phyloP scores from a whole-genome alignment of 2,888 invertebrate species.

The Drosophila suboccidentalis region DNA sequence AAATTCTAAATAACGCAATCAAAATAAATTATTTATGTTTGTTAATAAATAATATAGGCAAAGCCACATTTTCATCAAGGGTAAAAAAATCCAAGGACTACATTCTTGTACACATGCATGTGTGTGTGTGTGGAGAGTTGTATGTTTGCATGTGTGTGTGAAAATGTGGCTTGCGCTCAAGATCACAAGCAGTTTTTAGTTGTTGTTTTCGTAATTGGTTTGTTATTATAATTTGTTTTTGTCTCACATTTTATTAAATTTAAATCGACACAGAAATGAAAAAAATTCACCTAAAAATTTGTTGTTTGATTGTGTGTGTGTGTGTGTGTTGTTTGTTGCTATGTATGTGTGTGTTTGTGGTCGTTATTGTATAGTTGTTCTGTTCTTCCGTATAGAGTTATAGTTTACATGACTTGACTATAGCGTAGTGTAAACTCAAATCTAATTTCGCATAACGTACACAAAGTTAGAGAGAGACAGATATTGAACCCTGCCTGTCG shows the following conservation, averaged over 20 bases:
- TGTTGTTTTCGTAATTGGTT: conserved; percentile 29
- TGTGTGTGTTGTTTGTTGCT: conserved; percentile 15
- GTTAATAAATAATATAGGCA: conserved; percentile 31
- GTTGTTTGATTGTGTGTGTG: conserved; percentile 23
- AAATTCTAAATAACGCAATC: conserved; percentile 38
- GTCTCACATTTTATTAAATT: conserved; percentile 59
- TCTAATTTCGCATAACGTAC: conserved; percentile 51
- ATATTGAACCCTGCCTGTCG: conserved; percentile 19
- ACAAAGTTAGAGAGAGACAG: conserved; percentile 8
- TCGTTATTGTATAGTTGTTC: conserved; percentile 13
- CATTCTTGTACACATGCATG: neutral
- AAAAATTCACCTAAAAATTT: conserved; percentile 78
- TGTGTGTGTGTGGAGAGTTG: neutral
- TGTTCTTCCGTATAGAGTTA: conserved; percentile 4
- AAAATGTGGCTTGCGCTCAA: conserved; percentile 57
- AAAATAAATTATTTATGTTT: conserved; percentile 35
- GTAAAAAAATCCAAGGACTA: conserved; percentile 8
- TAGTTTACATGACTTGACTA: conserved; percentile 47
- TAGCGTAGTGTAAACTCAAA: conserved; percentile 54
- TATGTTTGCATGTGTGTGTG: neutral
- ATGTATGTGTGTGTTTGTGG: conserved; percentile 17
- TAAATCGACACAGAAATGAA: conserved; percentile 58
- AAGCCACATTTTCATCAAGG: conserved; percentile 38
- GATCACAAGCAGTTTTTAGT: conserved; percentile 75
- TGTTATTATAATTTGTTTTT: conserved; percentile 22